Evolutionary conservation across 2,888 invertebrate species (phyloP), one percentile per base, ranked within the genome.

Genomic region (Taphrorychus bicolor): DNA sequence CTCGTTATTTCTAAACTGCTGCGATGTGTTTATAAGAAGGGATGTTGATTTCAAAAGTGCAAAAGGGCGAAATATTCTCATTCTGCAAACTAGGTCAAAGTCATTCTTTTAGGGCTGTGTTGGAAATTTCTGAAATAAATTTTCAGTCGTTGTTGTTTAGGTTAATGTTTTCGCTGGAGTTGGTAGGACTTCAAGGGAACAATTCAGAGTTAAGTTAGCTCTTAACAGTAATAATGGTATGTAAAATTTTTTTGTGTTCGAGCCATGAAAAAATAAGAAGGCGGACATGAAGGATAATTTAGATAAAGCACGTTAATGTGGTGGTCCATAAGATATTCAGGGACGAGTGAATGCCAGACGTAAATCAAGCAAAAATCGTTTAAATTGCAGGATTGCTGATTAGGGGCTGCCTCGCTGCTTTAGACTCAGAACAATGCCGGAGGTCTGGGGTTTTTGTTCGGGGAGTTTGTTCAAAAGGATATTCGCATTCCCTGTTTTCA

Each of bases 51-150:
- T n/a, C n/a, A n/a, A n/a, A 32, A 32, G 7, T 1, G 32, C 11
- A 32, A 32, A 32, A 11, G 11, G 11, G 32, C 11, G 32, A 45
- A 45, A 17, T 14, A 45, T 45, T 1, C 7, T 14, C 14, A 45
- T 45, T 45, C 16, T 45, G 11, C 14, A 7, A 45, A 45, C 45
- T 45, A 45, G 45, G 45, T 14, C 45, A 45, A 45, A 45, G 45
- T 45, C 45, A 17, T 45, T 45, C 32, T 32, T 45, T 4, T 16
- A 45, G 16, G 14, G 2, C 45, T 45, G 17, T 45, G 14, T 5
- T 5, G 45, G 5, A 45, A 45, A 45, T 45, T 45, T 45, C 5
- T 11, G 2, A 45, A 45, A 45, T 45, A 45, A 45, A 16, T 45
- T 45, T 11, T 45, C 16, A 14, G 45, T 16, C 45, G 17, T 17